A percentile compares a stretch with the other conserved stretches of the same genome.
These are phyloP conservation scores for Etheostoma spectabile DNA, from an alignment of 2,113 vertebrate genomes.

Conservation along the genomic window DNA sequence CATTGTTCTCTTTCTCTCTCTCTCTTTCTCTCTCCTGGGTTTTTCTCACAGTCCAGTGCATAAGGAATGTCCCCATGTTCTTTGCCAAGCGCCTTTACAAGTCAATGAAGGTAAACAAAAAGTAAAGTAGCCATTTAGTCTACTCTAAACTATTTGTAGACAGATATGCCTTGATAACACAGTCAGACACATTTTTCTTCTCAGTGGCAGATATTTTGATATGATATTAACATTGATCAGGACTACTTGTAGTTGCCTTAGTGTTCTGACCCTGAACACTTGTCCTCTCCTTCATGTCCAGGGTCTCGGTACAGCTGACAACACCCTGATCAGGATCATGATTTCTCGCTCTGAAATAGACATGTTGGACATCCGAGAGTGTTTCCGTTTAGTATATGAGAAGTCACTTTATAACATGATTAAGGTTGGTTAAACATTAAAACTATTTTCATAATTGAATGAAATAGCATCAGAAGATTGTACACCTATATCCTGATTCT, in stretches of 20 bases:
- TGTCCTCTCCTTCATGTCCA: constrained; percentile 59
- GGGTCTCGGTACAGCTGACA: constrained; percentile 95
- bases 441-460: not conserved
- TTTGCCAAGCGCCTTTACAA: constrained; percentile 94
- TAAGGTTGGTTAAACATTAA: constrained; percentile 80
- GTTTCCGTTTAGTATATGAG: constrained; percentile 93
- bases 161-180: not conserved
- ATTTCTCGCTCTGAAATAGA: constrained; percentile 94
- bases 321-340: constrained; percentile 97
- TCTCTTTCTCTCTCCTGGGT: not conserved
- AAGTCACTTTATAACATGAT: constrained; percentile 97
- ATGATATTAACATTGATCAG: not conserved
- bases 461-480: not conserved
- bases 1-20: constrained; percentile 15
- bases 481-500: not conserved
- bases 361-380: constrained; percentile 96
- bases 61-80: constrained; percentile 91
- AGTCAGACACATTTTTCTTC: not conserved
- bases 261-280: not conserved
- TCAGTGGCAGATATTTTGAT: not conserved
- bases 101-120: constrained; percentile 93
- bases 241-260: not conserved
- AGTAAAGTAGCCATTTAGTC: not conserved
- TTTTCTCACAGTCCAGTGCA: constrained; percentile 87
- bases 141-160: not conserved